Percentiles rank a stretch among this genome's conserved stretches.
Evolutionary conservation across 2,113 vertebrate genomes (phyloP).

Genomic region (Marmota flaviventris): DNA sequence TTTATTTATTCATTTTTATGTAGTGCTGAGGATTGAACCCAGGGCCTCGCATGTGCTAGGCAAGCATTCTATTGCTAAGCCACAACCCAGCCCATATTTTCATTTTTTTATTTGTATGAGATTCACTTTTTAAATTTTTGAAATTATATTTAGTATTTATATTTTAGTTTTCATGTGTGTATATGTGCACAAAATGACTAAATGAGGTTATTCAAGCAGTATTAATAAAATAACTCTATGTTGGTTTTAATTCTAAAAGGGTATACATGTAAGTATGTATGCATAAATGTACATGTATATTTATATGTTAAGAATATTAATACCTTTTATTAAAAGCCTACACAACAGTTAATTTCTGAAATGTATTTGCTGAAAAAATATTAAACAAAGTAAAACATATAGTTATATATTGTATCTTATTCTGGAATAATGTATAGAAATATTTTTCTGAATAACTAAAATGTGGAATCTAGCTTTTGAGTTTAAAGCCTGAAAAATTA

Average conservation of each 20-base stretch:
- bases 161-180: not conserved
- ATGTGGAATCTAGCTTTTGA: conserved; percentile 36
- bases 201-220: not conserved
- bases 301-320: not conserved
- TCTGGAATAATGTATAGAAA: not conserved
- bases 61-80: too few species aligned
- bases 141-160: conserved; percentile 23
- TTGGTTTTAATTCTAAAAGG: conserved; percentile 16
- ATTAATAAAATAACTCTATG: conserved; percentile 33
- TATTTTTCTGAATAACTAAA: not conserved
- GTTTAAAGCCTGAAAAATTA: not conserved
- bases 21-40: too few species aligned
- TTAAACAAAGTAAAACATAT: conserved; percentile 12
- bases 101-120: conserved; percentile 42
- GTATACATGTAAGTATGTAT: not conserved
- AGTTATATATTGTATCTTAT: too few species aligned
- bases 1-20: too few species aligned
- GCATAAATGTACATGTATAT: not conserved
- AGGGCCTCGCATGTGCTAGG: too few species aligned
- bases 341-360: conserved; percentile 19
- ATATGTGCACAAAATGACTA: not conserved
- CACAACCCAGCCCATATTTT: not conserved
- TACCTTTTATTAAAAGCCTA: conserved; percentile 5
- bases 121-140: conserved; percentile 23
- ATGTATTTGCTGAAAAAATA: not conserved